phyloP scores from a whole-genome alignment of 2,888 invertebrate genomes.

The Drosophila melanosoma region DNA sequence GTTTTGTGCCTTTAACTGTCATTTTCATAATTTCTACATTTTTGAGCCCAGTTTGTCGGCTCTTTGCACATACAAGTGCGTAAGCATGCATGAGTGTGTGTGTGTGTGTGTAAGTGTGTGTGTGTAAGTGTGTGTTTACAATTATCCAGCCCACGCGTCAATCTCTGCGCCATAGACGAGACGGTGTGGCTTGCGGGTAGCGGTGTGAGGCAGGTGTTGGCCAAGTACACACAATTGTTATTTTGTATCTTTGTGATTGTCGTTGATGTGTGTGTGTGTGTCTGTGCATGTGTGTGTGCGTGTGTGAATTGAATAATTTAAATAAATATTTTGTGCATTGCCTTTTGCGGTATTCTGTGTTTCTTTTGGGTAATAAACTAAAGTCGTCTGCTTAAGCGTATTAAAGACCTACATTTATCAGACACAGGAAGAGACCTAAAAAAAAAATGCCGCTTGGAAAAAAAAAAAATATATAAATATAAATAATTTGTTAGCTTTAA shows the following conservation, averaged over 20 bases:
- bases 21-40: constrained; percentile 81
- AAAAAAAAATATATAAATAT: not conserved
- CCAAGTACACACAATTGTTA: constrained; percentile 48
- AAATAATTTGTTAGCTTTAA: not conserved
- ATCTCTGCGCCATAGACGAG: constrained; percentile 16
- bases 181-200: not conserved
- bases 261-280: constrained; percentile 3
- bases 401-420: constrained; percentile 42
- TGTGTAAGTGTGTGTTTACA: constrained; percentile 40
- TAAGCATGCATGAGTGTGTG: not conserved
- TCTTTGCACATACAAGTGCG: constrained; percentile 32
- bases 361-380: constrained; percentile 58
- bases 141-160: constrained; percentile 79
- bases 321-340: constrained; percentile 79
- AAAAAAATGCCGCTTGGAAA: not conserved
- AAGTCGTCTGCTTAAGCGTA: constrained; percentile 21
- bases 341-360: constrained; percentile 74
- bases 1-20: constrained; percentile 80
- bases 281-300: constrained; percentile 10
- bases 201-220: constrained; percentile 37
- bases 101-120: not conserved
- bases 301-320: constrained; percentile 74
- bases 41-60: constrained; percentile 71
- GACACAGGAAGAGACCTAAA: constrained; percentile 13
- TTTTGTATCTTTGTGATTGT: constrained; percentile 10